Evolutionary conservation across 2,888 invertebrate genomes (phyloP), one percentile per base, ranked within the genome.

Genomic region (Caenorhabditis afra): DNA sequence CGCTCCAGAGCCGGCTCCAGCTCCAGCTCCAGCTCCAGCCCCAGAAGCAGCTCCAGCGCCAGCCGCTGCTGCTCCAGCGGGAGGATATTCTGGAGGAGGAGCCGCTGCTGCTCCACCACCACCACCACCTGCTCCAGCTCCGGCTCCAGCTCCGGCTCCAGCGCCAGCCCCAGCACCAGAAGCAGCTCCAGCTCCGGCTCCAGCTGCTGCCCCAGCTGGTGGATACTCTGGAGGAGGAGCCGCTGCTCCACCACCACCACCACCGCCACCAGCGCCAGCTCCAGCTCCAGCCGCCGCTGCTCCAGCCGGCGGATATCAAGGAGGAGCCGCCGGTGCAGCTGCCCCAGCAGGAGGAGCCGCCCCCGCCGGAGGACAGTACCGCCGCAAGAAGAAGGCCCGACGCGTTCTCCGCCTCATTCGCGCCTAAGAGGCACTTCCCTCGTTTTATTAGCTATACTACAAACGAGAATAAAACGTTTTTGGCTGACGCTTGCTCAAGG

Each of bases 331-430:
- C 11, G 44, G 18, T 8, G 68, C n/a, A 23, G 45, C 44, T 4
- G 68, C 59, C 0, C 45, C 58, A 23, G 59, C 52, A 1, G 52
- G 52, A 20, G 53, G 45, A 61, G 59, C 58, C 11, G 50, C 37
- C 10, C 29, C 41, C 44, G 53, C 52, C 41, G 75, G 62, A 55
- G 67, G 67, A 74, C 47, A 53, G 20, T 76, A 61, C 37, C 68
- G 57, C 20, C 76, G 76, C 57, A 68, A 64, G 68, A 68, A 64
- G 68, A 76, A 67, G 61, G 66, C 18, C 55, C 59, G 66, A 23
- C 75, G 75, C 45, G 64, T 58, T 5, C 64, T 39, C 50, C 65
- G 64, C 59, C 35, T 66, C 52, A 45, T 62, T 18, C 68, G 61
- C 58, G 35, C 68, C 18, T 67, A 44, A 67, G 37, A 11, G 52